Evolutionary conservation across 2,888 invertebrate genomes (phyloP), one percentile per base, ranked within the genome.

Genomic region (Hypomecis punctinalis): DNA sequence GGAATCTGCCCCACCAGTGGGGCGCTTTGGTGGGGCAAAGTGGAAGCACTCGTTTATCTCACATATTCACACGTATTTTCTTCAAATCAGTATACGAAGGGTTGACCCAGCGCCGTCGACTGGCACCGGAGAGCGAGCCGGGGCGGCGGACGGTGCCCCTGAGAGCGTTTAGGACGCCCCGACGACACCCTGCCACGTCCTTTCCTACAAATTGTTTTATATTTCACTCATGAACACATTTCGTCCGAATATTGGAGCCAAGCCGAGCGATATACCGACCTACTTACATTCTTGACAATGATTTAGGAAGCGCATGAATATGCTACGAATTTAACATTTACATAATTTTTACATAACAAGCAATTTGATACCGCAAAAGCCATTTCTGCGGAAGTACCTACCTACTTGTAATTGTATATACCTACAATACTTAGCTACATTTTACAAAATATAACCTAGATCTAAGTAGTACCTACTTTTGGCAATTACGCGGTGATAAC

Each of bases 121-220:
- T 48, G 35, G n/a, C 47, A 48, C 23, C 49, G 37, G 37, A 37
- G 13, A 5, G 49, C 36, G 37, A n/a, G 52, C 7, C 9, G 51
- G n/a, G 40, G 40, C n/a, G 60, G 13, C 52, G 57, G 59, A 73
- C 59, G 69, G 61, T 71, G 68, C 77, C 69, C 69, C 48, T 53
- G 78, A 73, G 77, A 68, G 64, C 66, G 64, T 68, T 70, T 70
- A 67, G 67, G 52, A 67, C 60, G 62, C 62, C 62, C 53, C 61
- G 63, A 52, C 58, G 67, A 52, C 62, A 53, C 65, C 63, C 54
- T 67, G 64, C 64, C 68, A 63, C 71, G 68, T 69, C 66, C 66
- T 72, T 73, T 69, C 55, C 63, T 62, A 61, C 72, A 77, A 78
- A 79, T 76, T 76, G 76, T 75, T 77, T 77, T 74, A 74, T 77